Evolutionary conservation across 2,888 invertebrate genomes (phyloP), one percentile per base, ranked within the genome.

Genomic region (Argyresthia albistria): DNA sequence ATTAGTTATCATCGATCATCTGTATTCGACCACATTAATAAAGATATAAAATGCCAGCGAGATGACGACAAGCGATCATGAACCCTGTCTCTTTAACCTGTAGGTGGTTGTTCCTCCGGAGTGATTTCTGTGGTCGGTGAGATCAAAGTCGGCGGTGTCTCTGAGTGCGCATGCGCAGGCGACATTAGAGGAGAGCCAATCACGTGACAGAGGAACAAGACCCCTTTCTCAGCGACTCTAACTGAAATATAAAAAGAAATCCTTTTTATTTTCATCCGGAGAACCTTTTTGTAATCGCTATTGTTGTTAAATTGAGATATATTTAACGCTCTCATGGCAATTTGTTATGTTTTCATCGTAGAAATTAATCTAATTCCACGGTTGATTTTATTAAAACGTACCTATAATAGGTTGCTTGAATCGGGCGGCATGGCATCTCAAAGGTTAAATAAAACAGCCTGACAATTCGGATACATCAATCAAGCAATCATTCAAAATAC

Each of bases 1-100:
- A 82, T 82, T 82, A 82, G 79, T 80, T 80, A 80, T 80, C 81
- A 80, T 82, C 80, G 76, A 80, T 82, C 80, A 80, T 79, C 80
- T 66, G 66, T 73, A 70, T 73, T 71, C 69, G 76, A 73, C 73
- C 73, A 80, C 79, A 79, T 80, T 80, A 80, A 82, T 80, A 82
- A 76, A 82, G 81, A 79, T 80, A 82, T 82, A 76, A 79, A 80
- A 80, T 80, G 77, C 79, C 76, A 70, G 71, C 64, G 58, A 56
- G 55, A 51, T 47, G 51, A 55, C 54, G 48, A 35, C 56, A 53
- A 42, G 50, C 48, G 9, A 60, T 60, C 57, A 50, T 56, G 14
- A 45, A 57, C 59, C 54, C 50, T 64, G 54, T 36, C 7, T 11
- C 9, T 1, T 9, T 4, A 9, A 7, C 0, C 4, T 43, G 60